Evolutionary conservation across 2,113 vertebrate species (phyloP), one percentile per base, ranked within the genome.

Genomic region (Peucedramus taeniatus): DNA sequence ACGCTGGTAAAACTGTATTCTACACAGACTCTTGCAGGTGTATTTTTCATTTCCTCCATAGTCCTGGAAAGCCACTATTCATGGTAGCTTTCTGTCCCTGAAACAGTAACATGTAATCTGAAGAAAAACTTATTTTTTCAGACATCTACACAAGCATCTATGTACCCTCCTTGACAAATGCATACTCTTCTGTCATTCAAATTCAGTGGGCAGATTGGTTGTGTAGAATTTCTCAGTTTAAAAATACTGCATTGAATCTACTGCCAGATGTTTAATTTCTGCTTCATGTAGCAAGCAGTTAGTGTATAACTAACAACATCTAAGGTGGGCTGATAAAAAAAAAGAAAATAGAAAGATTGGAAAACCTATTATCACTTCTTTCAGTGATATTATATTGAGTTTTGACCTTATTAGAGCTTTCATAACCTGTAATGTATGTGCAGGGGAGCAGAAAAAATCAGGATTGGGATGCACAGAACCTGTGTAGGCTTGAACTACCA

Each of bases 241-340:
- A 94, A 93, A 83, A 21, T 45, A 26, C 23, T 72, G 26, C 19
- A 65, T 47, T 61, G 81, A 83, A 75, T 71, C 39, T 68, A 5
- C 63, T 69, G 47, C 78, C 81, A 95, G 91, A 40, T 84, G 77
- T 89, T 87, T 76, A 0, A 15, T 71, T 95, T 95, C 65, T 87
- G 56, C 83, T 89, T 76, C 65, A 53, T 37, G 15, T 33, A 85
- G 44, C 40, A 76, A 82, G 37, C 1, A 64, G 49, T 64, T 83
- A 60, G 57, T 70, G 49, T 68, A 20, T 68, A 80, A 72, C 63
- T 74, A 74, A 51, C 45, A 39, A 26, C 27, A 40, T 31, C 49
- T 53, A 61, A 71, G 19, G 8, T 87, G 40, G 21, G 61, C 23
- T 30, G 37, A 76, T 61, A 79, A 44, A 28, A 89, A 82, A 66